A percentile compares a stretch with the other conserved stretches of the same genome.
Conservation (phyloP, 2,113 vertebrate species). For the Irena cyanogastra region DNA sequence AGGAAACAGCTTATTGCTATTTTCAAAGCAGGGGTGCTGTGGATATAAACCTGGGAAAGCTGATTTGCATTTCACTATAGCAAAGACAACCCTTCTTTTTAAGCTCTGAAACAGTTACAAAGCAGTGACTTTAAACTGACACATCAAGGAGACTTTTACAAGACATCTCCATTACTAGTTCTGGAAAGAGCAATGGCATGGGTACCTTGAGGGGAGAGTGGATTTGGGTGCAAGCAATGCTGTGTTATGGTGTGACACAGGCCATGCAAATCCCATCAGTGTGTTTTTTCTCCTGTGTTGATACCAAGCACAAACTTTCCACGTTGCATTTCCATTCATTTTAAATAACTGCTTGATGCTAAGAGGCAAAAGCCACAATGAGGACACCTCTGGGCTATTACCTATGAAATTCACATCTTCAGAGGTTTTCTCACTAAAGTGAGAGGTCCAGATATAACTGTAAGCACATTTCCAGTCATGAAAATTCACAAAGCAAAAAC, state of each 20-base stretch:
- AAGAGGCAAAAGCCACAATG: background rate
- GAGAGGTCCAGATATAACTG: background rate
- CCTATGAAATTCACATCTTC: background rate
- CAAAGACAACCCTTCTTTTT: background rate
- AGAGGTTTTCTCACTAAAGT: background rate
- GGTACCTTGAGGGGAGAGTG: background rate
- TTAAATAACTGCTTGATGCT: background rate
- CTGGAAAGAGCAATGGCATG: background rate
- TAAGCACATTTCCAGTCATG: background rate
- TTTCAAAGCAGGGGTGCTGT: background rate
- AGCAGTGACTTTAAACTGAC: background rate
- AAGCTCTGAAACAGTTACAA: background rate
- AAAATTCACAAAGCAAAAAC: background rate
- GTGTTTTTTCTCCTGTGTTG: background rate
- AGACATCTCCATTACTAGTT: background rate
- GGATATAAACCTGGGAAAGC: background rate
- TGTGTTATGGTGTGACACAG: rapidly evolving
- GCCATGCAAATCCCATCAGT: background rate
- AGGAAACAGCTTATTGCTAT: background rate
- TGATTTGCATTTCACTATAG: background rate
- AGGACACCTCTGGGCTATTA: background rate
- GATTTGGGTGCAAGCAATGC: background rate
- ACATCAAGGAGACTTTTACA: background rate
- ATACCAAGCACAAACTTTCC: background rate
- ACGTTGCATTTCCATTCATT: background rate